Evolutionary conservation across 2,113 vertebrate genomes (phyloP).

Genomic region (Pao palembangensis): DNA sequence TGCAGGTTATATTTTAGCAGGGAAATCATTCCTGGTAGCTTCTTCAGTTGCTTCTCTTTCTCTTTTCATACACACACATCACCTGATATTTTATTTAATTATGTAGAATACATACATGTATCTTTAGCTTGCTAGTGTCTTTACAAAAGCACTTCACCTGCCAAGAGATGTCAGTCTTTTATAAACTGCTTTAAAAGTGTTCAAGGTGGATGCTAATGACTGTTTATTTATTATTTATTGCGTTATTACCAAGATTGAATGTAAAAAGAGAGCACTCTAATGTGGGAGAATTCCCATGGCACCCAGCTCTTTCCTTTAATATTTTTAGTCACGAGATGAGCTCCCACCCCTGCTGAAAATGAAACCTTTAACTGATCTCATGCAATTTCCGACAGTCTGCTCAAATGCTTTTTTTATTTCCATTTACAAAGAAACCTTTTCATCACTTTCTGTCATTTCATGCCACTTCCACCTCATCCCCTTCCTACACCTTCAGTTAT

Average conservation of each 20-base stretch:
- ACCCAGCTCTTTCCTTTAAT: slow-evolving; percentile 65
- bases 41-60: slow-evolving; percentile 1
- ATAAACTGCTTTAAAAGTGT: slow-evolving; percentile 70
- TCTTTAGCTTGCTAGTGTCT: slow-evolving; percentile 8
- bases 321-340: slow-evolving; percentile 67
- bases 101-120: slow-evolving; percentile 43
- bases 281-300: slow-evolving; percentile 69
- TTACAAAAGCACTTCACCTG: slow-evolving; percentile 36
- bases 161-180: slow-evolving; percentile 66
- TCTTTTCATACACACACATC: slow-evolving; percentile 25
- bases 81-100: slow-evolving; percentile 63
- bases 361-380: slow-evolving; percentile 61
- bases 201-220: slow-evolving; percentile 78
- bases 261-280: slow-evolving; percentile 63
- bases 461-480: slow-evolving; percentile 12
- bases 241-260: slow-evolving; percentile 71
- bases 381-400: slow-evolving; percentile 61
- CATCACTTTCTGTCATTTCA: slow-evolving; percentile 17
- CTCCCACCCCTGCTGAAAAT: slow-evolving; percentile 46
- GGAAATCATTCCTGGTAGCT: background rate
- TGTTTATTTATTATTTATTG: slow-evolving; percentile 78
- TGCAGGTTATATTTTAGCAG: too few relatives aligned
- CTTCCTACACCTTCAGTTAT: slow-evolving; percentile 37
- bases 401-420: slow-evolving; percentile 41
- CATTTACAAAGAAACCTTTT: slow-evolving; percentile 48